Conservation (phyloP, 2,113 vertebrate genomes). For the Colistium nudipinnis region DNA sequence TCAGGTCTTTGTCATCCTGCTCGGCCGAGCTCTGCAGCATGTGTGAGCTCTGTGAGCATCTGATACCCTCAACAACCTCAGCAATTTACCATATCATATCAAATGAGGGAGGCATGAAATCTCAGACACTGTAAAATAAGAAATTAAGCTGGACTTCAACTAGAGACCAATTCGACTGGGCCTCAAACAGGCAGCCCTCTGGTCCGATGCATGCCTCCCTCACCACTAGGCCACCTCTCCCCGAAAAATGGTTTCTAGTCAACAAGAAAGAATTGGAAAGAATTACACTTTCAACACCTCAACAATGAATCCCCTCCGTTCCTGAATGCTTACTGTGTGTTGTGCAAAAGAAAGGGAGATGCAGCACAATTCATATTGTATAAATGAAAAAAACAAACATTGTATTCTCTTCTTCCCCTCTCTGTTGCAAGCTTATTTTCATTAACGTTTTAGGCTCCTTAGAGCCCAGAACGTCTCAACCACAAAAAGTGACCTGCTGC, state of each 20-base stretch:
- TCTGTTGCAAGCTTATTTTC: slow-evolving; percentile 22
- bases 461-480: slow-evolving; percentile 46
- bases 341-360: too few species aligned
- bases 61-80: slow-evolving; percentile 19
- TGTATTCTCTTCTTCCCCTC: slow-evolving; percentile 12
- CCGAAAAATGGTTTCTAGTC: too few species aligned
- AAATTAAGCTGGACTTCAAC: background rate
- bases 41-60: slow-evolving; percentile 10
- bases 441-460: slow-evolving; percentile 18
- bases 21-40: slow-evolving; percentile 18
- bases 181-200: too few species aligned
- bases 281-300: too few species aligned
- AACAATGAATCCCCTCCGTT: too few species aligned
- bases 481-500: slow-evolving; percentile 50
- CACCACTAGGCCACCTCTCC: too few species aligned
- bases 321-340: too few species aligned
- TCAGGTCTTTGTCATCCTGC: slow-evolving; percentile 31
- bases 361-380: too few species aligned
- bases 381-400: background rate
- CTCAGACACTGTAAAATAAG: background rate
- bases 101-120: background rate
- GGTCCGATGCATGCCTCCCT: too few species aligned
- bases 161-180: too few species aligned
- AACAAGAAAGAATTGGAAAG: too few species aligned
- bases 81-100: slow-evolving; percentile 13